Conservation (phyloP, 2,888 invertebrate genomes). For the Sturmia bella region DNA sequence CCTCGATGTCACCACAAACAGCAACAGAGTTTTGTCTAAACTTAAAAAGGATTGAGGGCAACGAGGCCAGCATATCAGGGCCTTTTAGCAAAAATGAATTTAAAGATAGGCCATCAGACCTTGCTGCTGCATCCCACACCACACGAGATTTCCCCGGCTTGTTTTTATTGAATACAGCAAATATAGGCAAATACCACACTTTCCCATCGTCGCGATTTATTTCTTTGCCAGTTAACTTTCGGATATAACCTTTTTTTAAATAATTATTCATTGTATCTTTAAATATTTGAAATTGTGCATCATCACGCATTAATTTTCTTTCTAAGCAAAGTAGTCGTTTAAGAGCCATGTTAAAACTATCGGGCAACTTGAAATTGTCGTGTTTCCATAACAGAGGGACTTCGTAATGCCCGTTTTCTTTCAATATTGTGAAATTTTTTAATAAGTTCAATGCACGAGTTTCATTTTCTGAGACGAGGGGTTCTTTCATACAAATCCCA, state of each 20-base stretch:
- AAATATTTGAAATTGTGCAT: constrained; percentile 10
- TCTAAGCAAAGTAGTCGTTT: constrained; percentile 31
- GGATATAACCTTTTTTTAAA: constrained; percentile 32
- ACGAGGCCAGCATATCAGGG: not conserved
- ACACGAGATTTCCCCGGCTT: constrained; percentile 49
- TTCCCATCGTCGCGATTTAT: constrained; percentile 11
- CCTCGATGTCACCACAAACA: not conserved
- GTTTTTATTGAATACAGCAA: constrained; percentile 22
- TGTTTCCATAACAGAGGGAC: constrained; percentile 24
- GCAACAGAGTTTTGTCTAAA: not conserved
- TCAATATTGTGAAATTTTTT: constrained; percentile 7
- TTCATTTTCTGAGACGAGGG: constrained; percentile 19
- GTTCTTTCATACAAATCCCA: constrained; percentile 42
- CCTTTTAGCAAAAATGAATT: constrained; percentile 14
- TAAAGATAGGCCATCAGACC: constrained; percentile 20
- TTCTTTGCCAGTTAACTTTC: constrained; percentile 30
- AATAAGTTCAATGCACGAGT: constrained; percentile 29
- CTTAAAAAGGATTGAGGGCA: not conserved
- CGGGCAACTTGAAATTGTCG: constrained; percentile 14
- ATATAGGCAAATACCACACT: constrained; percentile 33
- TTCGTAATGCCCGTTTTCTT: constrained; percentile 20
- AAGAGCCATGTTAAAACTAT: constrained; percentile 40
- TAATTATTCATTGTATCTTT: constrained; percentile 40
- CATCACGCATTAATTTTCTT: constrained; percentile 17
- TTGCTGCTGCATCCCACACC: constrained; percentile 60